phyloP scores from a whole-genome alignment of 2,888 invertebrate genomes.

The Pterostichus madidus region DNA sequence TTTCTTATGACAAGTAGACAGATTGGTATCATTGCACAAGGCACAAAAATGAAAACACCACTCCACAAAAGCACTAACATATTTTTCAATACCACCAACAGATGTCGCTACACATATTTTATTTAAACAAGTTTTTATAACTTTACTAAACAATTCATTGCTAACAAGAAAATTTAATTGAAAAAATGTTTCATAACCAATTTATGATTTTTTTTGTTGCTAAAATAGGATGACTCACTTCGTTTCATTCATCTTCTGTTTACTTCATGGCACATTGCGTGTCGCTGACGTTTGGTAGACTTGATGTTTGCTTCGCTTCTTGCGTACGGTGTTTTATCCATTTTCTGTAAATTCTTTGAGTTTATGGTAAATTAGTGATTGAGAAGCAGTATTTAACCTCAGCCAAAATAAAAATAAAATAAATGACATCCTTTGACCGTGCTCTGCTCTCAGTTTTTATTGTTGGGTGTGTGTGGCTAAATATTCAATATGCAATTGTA shows the following conservation, averaged over 20 bases:
- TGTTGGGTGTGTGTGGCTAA: conserved; percentile 57
- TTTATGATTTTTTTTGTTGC: neutral
- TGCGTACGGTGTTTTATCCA: conserved; percentile 11
- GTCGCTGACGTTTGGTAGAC: conserved; percentile 39
- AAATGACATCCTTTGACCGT: conserved; percentile 47
- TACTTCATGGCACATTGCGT: conserved; percentile 46
- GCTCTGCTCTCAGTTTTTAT: conserved; percentile 45
- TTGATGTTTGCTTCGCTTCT: conserved; percentile 24
- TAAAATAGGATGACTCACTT: conserved; percentile 6
- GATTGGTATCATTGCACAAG: conserved; percentile 29
- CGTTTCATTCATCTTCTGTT: conserved; percentile 35
- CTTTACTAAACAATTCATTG: too few species aligned
- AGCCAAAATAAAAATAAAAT: conserved; percentile 49
- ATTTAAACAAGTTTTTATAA: neutral
- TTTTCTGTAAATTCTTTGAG: conserved; percentile 3
- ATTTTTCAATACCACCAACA: neutral
- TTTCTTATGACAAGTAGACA: conserved; percentile 39
- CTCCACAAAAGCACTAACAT: neutral
- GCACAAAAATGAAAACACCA: conserved; percentile 17
- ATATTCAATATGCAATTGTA: conserved; percentile 54
- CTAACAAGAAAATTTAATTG: too few species aligned
- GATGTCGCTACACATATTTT: conserved; percentile 15
- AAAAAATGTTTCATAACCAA: neutral
- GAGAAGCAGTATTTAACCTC: conserved; percentile 12
- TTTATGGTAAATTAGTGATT: conserved; percentile 17